Base-by-base conservation (phyloP, 2,113 vertebrate species). In the Lasiurus cinereus region DNA sequence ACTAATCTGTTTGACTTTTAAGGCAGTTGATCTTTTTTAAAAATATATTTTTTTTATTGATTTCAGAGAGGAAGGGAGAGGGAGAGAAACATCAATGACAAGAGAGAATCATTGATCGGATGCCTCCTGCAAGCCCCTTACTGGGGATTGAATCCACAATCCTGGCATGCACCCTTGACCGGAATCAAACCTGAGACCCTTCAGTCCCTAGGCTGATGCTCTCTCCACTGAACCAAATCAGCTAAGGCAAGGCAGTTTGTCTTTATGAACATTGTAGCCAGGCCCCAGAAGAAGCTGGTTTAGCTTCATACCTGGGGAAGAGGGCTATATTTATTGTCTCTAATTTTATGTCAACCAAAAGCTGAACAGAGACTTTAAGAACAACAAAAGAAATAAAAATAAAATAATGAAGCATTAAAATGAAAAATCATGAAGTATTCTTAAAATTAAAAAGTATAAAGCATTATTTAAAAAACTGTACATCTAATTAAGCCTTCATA, bases 231-330 rank as follows among this genome's bases (percentile, higher is more conserved):
- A 54, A 18, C 52, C 52, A 54, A 19, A 21, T 5, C 6, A 6
- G 52, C 18, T 54, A 8, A 16, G 18, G 52, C 52, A 54, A 54
- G 52, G 52, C 18, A 54, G 18, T 54, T 54, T 54, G 18, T 54
- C 52, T 54, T 54, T 54, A 54, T 91, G 15, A 91, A 66, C 50
- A 15, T 33, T 52, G 43, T 19, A 85, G 54, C 67, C 33, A 24
- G n/a, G 48, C 21, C 56, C n/a, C 66, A 33, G 95, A 73, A 95
- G 52, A 36, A 89, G 39, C 83, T 91, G 78, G 48, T 39, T 83
- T 84, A 83, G 13, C 83, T 13, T 84, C 5, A 56, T 0, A 19
- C 14, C 2, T 90, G 14, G 2, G 27, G 56, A 64, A 3, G 21
- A 46, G 33, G 33, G 13, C 56, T 88, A 0, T 80, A 52, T 77